Evolutionary conservation across 1,140 invertebrate genomes (phyloP).

Genomic region (Lordiphosa clarofinis): DNA sequence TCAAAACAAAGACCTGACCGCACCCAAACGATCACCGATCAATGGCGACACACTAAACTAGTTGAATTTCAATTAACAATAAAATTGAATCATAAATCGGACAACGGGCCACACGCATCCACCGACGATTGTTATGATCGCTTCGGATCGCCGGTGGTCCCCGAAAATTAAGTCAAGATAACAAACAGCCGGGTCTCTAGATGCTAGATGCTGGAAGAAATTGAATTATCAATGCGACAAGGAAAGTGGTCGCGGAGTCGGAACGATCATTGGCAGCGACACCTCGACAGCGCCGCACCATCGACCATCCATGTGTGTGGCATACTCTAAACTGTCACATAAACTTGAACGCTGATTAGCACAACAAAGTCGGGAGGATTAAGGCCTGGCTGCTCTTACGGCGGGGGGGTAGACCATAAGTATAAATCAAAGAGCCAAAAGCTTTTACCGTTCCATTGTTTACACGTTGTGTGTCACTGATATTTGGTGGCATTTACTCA

Average conservation of each 20-base stretch:
- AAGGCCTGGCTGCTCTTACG: slow-evolving; percentile 30
- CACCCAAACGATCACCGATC: slow-evolving; percentile 24
- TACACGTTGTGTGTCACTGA: slow-evolving; percentile 65
- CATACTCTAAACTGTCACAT: slow-evolving; percentile 76
- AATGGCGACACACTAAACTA: slow-evolving; percentile 66
- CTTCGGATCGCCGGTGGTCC: slow-evolving; percentile 64
- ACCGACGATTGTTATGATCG: slow-evolving; percentile 70
- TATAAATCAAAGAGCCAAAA: slow-evolving; percentile 66
- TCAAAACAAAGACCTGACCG: slow-evolving; percentile 44
- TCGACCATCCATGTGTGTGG: slow-evolving; percentile 53
- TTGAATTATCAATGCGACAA: slow-evolving; percentile 70
- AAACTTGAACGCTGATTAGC: slow-evolving; percentile 77
- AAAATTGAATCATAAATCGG: slow-evolving; percentile 76
- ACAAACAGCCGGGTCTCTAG: slow-evolving; percentile 17
- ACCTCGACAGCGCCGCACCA: slow-evolving; percentile 66
- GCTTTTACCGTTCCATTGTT: slow-evolving; percentile 53
- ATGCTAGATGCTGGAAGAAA: slow-evolving; percentile 47
- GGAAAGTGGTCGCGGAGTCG: slow-evolving; percentile 41
- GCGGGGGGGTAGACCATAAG: slow-evolving; percentile 3
- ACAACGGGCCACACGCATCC: slow-evolving; percentile 23
- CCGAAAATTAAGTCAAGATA: slow-evolving; percentile 69
- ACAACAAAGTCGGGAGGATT: slow-evolving; percentile 76
- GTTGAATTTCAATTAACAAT: slow-evolving; percentile 79
- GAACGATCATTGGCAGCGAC: slow-evolving; percentile 56
- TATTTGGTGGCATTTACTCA: slow-evolving; percentile 71